phyloP scores from a whole-genome alignment of 2,888 invertebrate species.

The Andrena trimmerana region DNA sequence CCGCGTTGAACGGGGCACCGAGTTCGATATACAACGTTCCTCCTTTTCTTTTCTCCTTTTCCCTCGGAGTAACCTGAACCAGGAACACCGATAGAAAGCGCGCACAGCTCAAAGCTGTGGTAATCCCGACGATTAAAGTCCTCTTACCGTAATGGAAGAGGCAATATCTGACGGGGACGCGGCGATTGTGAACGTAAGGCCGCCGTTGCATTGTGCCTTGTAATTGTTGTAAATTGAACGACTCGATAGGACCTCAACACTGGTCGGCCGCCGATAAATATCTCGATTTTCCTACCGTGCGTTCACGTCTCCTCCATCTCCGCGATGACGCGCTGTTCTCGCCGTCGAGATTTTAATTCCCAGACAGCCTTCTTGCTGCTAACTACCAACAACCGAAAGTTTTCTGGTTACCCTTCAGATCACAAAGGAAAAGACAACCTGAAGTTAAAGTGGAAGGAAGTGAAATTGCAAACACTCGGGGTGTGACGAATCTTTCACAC shows the following conservation, averaged over 20 bases:
- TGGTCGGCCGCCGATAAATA: slow-evolving; percentile 51
- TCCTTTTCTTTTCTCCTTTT: neutral
- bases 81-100: slow-evolving; percentile 24
- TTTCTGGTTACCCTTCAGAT: neutral
- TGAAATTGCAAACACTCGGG: neutral
- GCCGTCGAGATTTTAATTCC: slow-evolving; percentile 6
- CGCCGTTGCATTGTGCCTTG: slow-evolving; percentile 73
- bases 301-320: slow-evolving; percentile 35
- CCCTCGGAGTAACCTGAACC: neutral
- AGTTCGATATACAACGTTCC: slow-evolving; percentile 8
- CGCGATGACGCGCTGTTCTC: slow-evolving; percentile 47
- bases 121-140: slow-evolving; percentile 54
- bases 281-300: slow-evolving; percentile 65
- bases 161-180: slow-evolving; percentile 53
- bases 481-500: too few relatives aligned
- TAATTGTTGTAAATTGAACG: slow-evolving; percentile 79
- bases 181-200: slow-evolving; percentile 43
- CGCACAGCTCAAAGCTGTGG: slow-evolving; percentile 33
- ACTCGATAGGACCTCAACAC: slow-evolving; percentile 52
- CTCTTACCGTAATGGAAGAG: slow-evolving; percentile 52
- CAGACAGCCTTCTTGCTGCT: neutral
- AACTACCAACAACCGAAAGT: neutral
- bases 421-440: neutral
- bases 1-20: slow-evolving; percentile 4
- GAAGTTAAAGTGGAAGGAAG: neutral